These are phyloP conservation scores for Pteronotus mesoamericanus DNA, from an alignment of 2,797 vertebrate species.

Conservation along the genomic window DNA sequence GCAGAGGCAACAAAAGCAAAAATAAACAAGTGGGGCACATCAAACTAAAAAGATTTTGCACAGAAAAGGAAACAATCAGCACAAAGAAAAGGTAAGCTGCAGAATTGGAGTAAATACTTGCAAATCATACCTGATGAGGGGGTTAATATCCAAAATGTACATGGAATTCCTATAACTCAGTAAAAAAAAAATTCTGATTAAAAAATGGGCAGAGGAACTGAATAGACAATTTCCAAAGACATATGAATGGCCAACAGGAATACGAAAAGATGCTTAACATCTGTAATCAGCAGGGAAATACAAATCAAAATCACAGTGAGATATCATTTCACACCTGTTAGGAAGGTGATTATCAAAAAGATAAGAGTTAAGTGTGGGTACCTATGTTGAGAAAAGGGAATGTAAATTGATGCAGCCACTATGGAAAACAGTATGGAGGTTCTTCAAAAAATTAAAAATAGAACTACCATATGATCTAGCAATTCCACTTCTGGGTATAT, in stretches of 20 bases:
- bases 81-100: background rate
- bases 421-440: background rate
- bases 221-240: background rate
- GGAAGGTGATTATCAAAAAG: background rate
- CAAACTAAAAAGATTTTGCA: background rate
- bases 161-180: background rate
- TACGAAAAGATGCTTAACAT: background rate
- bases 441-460: conserved; percentile 3
- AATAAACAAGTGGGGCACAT: background rate
- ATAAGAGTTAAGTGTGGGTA: background rate
- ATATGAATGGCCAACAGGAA: background rate
- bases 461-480: background rate
- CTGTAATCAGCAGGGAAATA: background rate
- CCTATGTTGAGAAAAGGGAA: background rate
- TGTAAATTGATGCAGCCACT: background rate
- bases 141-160: background rate
- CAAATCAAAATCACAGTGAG: background rate
- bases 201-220: background rate
- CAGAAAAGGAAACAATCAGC: background rate
- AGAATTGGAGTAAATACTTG: background rate
- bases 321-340: background rate
- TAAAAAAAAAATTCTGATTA: background rate
- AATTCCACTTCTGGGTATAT: background rate
- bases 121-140: background rate
- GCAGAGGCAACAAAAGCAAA: background rate